phyloP scores from a whole-genome alignment of 2,797 vertebrate genomes.

The Darevskia nairensis region DNA sequence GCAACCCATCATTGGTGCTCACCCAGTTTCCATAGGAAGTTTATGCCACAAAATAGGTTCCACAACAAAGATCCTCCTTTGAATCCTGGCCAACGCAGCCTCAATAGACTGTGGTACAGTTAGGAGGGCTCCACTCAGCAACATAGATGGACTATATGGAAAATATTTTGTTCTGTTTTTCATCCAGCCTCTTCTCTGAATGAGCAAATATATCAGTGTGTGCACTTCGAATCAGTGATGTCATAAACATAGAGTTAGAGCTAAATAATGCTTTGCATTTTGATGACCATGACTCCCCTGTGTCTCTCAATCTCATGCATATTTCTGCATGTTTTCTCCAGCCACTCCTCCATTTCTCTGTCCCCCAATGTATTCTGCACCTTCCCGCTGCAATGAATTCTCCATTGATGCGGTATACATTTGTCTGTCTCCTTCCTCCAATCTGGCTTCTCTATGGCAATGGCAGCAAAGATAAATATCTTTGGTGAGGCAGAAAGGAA shows the following conservation, averaged over 20 bases:
- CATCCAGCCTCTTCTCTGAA: not conserved
- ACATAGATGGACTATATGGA: too few relatives aligned
- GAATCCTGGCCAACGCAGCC: too few relatives aligned
- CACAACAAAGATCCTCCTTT: too few relatives aligned
- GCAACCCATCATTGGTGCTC: too few relatives aligned
- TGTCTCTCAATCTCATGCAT: too few relatives aligned
- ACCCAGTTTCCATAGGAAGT: too few relatives aligned
- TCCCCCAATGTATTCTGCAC: not conserved
- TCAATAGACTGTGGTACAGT: too few relatives aligned
- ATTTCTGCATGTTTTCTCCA: not conserved
- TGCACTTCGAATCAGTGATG: not conserved
- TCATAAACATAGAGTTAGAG: too few relatives aligned
- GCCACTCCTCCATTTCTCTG: not conserved
- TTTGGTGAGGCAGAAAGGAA: slow-evolving; percentile 8
- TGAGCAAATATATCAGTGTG: not conserved
- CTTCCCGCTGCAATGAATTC: not conserved
- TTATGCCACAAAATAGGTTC: too few relatives aligned
- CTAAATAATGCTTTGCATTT: too few relatives aligned
- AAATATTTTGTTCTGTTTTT: not conserved
- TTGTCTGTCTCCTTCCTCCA: not conserved
- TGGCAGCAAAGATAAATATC: not conserved
- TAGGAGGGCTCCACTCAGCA: too few relatives aligned
- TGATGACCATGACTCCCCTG: too few relatives aligned
- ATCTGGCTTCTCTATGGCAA: not conserved
- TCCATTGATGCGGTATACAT: not conserved